Conservation (phyloP, 1,140 invertebrate species). For the Rhizoglyphus robini region DNA sequence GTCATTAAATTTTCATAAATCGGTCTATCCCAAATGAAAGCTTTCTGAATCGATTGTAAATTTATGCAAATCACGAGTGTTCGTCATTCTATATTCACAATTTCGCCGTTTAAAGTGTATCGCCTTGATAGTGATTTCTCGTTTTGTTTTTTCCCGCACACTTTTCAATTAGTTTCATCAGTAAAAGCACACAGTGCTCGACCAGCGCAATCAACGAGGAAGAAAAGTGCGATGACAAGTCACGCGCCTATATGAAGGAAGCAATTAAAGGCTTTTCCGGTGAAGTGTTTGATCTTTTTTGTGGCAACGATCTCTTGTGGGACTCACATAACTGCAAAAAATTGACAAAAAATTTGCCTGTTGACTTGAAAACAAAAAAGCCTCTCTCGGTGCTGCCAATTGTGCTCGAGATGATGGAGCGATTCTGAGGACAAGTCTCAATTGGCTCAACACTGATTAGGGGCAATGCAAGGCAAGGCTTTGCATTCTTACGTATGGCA, state of each 20-base stretch:
- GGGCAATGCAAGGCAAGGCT: too few relatives aligned
- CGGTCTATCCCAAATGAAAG: too few relatives aligned
- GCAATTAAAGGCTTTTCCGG: constrained; percentile 12
- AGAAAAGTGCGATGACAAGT: constrained; percentile 1
- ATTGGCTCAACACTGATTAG: background rate
- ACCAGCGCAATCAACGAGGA: constrained; percentile 14
- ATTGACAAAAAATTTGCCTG: constrained; percentile 2
- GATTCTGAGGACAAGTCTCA: background rate
- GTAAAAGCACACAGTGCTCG: constrained; percentile 18
- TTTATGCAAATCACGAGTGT: too few relatives aligned
- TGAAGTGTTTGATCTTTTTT: constrained; percentile 20
- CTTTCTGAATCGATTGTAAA: too few relatives aligned
- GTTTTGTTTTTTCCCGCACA: background rate
- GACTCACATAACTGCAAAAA: constrained; percentile 16
- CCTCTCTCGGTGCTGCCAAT: constrained; percentile 15
- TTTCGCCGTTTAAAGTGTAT: too few relatives aligned
- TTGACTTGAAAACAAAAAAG: constrained; percentile 12
- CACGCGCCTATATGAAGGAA: constrained; percentile 11
- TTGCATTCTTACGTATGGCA: too few relatives aligned
- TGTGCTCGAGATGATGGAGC: constrained; percentile 19
- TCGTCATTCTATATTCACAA: too few relatives aligned
- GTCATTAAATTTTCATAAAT: constrained; percentile 1
- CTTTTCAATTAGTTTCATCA: constrained; percentile 14
- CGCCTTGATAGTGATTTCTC: too few relatives aligned
- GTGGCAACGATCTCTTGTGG: constrained; percentile 19